Evolutionary conservation across 2,797 vertebrate genomes (phyloP), one percentile per base, ranked within the genome.

Genomic region (Poeciliopsis gracilis): DNA sequence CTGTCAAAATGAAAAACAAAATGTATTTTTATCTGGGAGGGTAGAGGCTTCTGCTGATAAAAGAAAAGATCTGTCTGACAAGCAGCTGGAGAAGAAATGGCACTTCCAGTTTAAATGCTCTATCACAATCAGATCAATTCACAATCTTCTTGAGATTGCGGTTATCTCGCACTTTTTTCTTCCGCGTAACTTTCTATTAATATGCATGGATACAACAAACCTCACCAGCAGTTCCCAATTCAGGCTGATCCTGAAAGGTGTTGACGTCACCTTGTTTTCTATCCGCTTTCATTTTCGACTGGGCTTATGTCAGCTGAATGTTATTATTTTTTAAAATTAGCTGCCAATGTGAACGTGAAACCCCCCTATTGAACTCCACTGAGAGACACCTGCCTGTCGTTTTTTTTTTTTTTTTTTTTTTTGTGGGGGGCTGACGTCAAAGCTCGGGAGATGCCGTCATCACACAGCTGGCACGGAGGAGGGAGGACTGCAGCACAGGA

Each of bases 401-500:
- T n/a, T 9, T 8, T 41, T 41, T 43, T 36, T 4, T 36, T 36
- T 4, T 36, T 36, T 36, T 4, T 36, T 36, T 36, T 2, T 33
- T 33, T 3, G 0, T 36, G 6, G 66, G 38, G 16, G 28, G 57
- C 2, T 33, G 57, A 33, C 57, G 2, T 61, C 57, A 70, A 13
- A 70, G 43, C 67, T 70, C 41, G 41, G 41, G 25, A 46, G 78
- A 72, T 46, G 47, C 28, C 20, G 79, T 33, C 61, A 67, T n/a
- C 49, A 13, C 59, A 46, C 51, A 77, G 76, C 67, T 71, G 49
- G 13, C 20, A 57, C 66, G 71, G 25, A 57, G 67, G 71, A 51
- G 23, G 70, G 57, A 55, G 57, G 38, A 77, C 49, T 78, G 76
- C 63, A 38, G 66, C 66, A 78, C 72, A 77, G 81, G 81, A 82